Conservation (phyloP, 64 coral and sea anemone genomes). For the Actinia tenebrosa region DNA sequence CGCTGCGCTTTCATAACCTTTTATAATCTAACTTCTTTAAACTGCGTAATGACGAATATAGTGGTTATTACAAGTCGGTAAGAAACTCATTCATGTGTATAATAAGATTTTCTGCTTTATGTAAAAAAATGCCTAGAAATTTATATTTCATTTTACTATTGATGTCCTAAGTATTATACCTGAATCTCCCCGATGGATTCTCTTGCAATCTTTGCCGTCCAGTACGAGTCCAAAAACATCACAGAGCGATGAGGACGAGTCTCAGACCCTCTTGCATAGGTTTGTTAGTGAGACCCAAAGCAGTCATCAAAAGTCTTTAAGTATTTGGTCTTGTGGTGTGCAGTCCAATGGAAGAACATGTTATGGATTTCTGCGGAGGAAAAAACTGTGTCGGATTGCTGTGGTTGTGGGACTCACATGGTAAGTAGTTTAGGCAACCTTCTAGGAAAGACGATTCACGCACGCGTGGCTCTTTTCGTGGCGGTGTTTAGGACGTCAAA, state of each 20-base stretch:
- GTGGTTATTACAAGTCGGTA: no score
- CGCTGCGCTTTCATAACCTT: no score
- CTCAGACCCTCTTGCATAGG: background rate
- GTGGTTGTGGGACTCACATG: slow-evolving; percentile 37
- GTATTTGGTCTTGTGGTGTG: background rate
- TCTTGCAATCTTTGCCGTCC: slow-evolving; percentile 35
- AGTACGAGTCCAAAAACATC: slow-evolving; percentile 1
- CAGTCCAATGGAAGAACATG: background rate
- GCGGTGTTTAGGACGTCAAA: no score
- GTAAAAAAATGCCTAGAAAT: no score
- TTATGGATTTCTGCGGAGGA: slow-evolving; percentile 21
- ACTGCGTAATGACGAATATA: no score
- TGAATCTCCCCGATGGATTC: slow-evolving; percentile 69
- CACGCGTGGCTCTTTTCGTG: no score
- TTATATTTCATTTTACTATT: background rate
- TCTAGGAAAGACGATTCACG: no score
- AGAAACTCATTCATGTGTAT: no score
- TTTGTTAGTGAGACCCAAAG: background rate
- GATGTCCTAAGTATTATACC: slow-evolving; percentile 35
- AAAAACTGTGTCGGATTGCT: slow-evolving; percentile 10
- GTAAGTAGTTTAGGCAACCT: background rate
- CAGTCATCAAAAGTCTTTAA: background rate
- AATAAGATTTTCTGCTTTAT: no score
- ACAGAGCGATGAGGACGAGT: background rate
- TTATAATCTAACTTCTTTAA: background rate